phyloP scores from a whole-genome alignment of 2,797 vertebrate genomes.

The Melanotaenia boesemani region DNA sequence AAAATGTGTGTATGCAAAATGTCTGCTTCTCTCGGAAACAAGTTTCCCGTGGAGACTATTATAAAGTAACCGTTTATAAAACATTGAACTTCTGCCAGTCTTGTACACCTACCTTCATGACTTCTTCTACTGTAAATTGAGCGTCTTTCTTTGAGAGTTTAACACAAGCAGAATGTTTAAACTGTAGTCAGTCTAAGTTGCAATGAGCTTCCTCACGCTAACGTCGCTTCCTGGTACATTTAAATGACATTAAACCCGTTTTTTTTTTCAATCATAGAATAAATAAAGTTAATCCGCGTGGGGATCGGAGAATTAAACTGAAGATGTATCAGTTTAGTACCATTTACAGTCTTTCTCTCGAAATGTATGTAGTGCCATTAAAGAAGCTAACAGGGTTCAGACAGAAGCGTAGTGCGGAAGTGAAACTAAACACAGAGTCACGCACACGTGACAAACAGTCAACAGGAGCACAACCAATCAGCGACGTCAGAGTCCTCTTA shows the following conservation, averaged over 20 bases:
- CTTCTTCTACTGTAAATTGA: neutral
- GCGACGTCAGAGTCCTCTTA: constrained; percentile 6
- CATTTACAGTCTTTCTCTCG: neutral
- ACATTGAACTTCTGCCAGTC: neutral
- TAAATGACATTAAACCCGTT: neutral
- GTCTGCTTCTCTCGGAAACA: constrained; percentile 25
- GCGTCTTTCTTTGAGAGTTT: constrained; percentile 2
- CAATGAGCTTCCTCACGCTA: constrained; percentile 49
- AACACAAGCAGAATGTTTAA: constrained; percentile 13
- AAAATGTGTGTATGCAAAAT: constrained; percentile 17
- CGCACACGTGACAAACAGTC: constrained; percentile 69
- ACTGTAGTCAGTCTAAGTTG: constrained; percentile 30
- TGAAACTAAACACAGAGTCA: constrained; percentile 79
- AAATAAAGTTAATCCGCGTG: neutral
- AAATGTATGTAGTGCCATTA: constrained; percentile 1
- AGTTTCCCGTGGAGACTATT: constrained; percentile 20
- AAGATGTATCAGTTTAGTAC: neutral
- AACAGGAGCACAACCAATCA: constrained; percentile 49
- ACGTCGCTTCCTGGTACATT: constrained; percentile 68
- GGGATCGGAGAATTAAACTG: neutral
- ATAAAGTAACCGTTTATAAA: neutral
- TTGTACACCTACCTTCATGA: constrained; percentile 70
- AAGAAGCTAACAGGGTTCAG: constrained; percentile 53
- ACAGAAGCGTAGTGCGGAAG: constrained; percentile 75
- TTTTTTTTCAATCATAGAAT: neutral